Base-by-base conservation (phyloP, 1,140 invertebrate genomes). In the Tetramorium simillimum region DNA sequence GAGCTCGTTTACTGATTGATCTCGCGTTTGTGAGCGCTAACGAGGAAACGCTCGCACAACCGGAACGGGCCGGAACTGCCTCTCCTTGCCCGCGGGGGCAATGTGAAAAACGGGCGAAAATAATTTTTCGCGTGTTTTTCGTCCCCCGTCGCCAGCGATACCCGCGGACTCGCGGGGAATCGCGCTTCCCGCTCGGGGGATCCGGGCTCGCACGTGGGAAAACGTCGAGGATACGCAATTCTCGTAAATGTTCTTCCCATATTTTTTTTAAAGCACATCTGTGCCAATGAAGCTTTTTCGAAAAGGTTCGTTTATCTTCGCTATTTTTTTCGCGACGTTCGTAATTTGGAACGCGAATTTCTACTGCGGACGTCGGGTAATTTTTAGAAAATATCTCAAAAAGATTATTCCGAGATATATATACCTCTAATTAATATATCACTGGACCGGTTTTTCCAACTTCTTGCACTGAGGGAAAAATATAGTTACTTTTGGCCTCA, bases 1-100 rank as follows among this genome's bases (percentile, higher is more conserved):
- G 67, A 60, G 80, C 53, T 84, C 69, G 80, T 84, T 84, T 84
- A 40, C n/a, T 60, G 80, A 84, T 84, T 84, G 80, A 84, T 84
- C n/a, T 84, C 28, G 53, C 69, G 14, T 49, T 75, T 75, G 63
- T 14, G 40, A 24, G 40, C 53, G 69, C 28, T 84, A 84, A 84
- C 80, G 80, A 84, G 53, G 24, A 73, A 40, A 37, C 53, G 76
- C 43, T 65, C 43, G 24, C 60, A 77, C 33, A 33, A 33, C 33
- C 3, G 33, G 33, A 33, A 33, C 33, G 60, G 60, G 53, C 43
- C 10, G 40, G 4, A 67, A 46, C 51, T 33, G 40, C 60, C 46
- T 69, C 67, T 28, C 53, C 21, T 56, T 14, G 46, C 3, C 2
- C 6, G 18, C 12, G 12, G 51, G 16, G 16, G 49, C n/a, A n/a